Evolutionary conservation across 2,888 invertebrate species (phyloP).

Genomic region (Nephrotoma flavescens): DNA sequence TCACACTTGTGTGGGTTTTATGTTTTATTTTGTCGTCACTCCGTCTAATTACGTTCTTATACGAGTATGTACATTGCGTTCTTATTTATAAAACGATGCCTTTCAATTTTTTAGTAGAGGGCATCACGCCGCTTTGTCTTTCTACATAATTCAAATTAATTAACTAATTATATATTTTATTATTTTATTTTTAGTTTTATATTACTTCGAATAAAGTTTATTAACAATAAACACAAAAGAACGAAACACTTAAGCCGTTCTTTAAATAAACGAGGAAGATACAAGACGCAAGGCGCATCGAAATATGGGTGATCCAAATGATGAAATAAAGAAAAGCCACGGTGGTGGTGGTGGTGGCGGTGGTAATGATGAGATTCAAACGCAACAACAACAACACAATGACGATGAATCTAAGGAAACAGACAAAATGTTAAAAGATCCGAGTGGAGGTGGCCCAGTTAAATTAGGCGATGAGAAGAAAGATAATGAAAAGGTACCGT

Average conservation of each 20-base stretch:
- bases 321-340: not conserved
- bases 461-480: not conserved
- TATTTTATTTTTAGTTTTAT: not conserved
- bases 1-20: not conserved
- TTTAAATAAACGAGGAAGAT: not conserved
- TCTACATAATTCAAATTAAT: not conserved
- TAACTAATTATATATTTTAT: not conserved
- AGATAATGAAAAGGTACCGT: not conserved
- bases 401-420: slow-evolving; percentile 31
- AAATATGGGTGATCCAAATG: not conserved
- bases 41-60: not conserved
- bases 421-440: slow-evolving; percentile 30
- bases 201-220: not conserved
- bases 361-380: not conserved
- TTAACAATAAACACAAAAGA: not conserved
- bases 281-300: not conserved
- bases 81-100: not conserved
- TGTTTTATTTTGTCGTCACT: not conserved
- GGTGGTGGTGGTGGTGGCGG: not conserved
- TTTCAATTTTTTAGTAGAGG: not conserved
- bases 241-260: not conserved
- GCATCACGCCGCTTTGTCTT: not conserved
- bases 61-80: not conserved
- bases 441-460: slow-evolving; percentile 13
- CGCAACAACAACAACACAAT: slow-evolving; percentile 10